Base-by-base conservation (phyloP, 2,797 vertebrate genomes). In the Onychomys leucogaster region DNA sequence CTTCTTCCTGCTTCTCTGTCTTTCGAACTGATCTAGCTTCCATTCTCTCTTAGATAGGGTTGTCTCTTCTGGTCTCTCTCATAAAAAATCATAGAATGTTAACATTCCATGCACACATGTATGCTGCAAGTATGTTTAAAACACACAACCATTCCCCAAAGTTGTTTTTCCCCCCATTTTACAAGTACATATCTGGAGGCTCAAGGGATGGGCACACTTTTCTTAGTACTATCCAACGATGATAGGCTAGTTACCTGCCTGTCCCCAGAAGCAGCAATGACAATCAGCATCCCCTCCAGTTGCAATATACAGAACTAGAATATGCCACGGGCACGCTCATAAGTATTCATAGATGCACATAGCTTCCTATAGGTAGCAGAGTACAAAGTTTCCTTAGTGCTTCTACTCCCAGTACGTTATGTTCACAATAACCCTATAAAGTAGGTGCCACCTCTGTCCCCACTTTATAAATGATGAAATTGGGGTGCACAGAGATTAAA, bases 401-500 rank as follows among this genome's bases (percentile, higher is more conserved):
- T 80, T 84, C 55, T 46, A 5, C 41, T 83, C 65, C 5, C n/a
- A 75, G 75, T 43, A 63, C 37, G 34, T 19, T 8, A 8, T n/a
- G 27, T 52, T 82, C 61, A 90, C 55, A 61, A 23, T 25, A 55
- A 41, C 52, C 80, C 65, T 3, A 2, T 5, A n/a, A 73, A 32
- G 27, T 25, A 67, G 59, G 27, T 87, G 7, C 41, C 49, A 21
- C n/a, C 37, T 25, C 41, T 9, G 12, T 8, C 19, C 41, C 59
- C 71, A 75, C 37, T 85, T 91, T 77, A 49, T 34, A 85, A 84
- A 77, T 13, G 41, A 52, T 46, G 37, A 94, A 78, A 80, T 76
- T 29, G 59, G 86, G 55, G 32, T 32, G 2, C 21, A 86, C 65
- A 95, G 71, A 94, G 46, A 81, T 71, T 17, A 65, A 77, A 27